Conservation (phyloP, 2,888 invertebrate genomes). For the Cremastinae sp. region DNA sequence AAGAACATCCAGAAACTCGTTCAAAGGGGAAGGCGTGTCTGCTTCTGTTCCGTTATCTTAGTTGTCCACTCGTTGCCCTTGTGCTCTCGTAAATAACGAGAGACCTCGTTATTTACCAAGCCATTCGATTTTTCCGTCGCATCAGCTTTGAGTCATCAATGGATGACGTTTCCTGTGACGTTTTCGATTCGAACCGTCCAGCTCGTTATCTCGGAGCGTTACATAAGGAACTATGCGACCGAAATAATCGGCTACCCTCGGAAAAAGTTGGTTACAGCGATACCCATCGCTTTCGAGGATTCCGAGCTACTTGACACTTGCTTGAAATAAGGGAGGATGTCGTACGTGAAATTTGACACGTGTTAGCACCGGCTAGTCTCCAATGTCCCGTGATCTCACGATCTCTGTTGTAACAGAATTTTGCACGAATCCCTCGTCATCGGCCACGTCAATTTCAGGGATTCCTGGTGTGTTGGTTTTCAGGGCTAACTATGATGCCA, state of each 20-base stretch:
- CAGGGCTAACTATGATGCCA: slow-evolving; percentile 23
- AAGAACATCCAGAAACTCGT: slow-evolving; percentile 14
- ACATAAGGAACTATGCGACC: neutral
- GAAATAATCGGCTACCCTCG: slow-evolving; percentile 15
- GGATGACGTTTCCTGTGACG: slow-evolving; percentile 49
- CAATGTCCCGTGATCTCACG: slow-evolving; percentile 43
- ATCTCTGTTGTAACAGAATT: slow-evolving; percentile 42
- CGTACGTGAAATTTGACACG: slow-evolving; percentile 68
- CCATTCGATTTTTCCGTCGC: slow-evolving; percentile 55
- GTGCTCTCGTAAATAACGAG: slow-evolving; percentile 58
- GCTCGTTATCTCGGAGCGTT: slow-evolving; percentile 52
- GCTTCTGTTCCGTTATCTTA: slow-evolving; percentile 11
- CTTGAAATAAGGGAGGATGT: slow-evolving; percentile 53
- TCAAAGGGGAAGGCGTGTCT: slow-evolving; percentile 7
- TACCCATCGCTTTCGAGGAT: slow-evolving; percentile 27
- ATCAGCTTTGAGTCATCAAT: slow-evolving; percentile 52
- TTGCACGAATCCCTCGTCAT: slow-evolving; percentile 48
- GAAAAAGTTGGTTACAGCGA: slow-evolving; percentile 37
- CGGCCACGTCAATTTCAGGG: slow-evolving; percentile 64
- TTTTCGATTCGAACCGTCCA: slow-evolving; percentile 15
- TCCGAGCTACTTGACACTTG: slow-evolving; percentile 47
- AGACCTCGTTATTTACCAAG: slow-evolving; percentile 57
- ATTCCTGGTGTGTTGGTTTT: slow-evolving; percentile 11
- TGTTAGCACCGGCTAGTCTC: slow-evolving; percentile 59
- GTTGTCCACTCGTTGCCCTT: slow-evolving; percentile 10